Evolutionary conservation across 2,797 vertebrate genomes (phyloP).

Genomic region (Sebastolobus alascanus): DNA sequence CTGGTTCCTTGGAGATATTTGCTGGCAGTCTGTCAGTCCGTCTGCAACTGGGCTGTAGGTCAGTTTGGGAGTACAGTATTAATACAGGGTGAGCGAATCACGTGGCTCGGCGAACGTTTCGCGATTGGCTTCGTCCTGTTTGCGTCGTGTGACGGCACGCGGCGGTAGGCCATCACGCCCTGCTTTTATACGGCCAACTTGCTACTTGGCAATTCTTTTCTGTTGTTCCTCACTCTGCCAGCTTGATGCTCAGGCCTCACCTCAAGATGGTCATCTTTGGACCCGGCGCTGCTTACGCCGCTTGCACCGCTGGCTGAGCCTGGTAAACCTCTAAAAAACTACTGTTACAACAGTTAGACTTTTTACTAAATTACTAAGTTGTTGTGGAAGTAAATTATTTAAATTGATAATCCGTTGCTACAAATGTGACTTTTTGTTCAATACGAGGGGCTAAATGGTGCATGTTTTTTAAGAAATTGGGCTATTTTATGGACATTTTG

Average conservation of each 20-base stretch:
- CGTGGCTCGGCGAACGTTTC: slow-evolving; percentile 77
- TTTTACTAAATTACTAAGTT: not conserved
- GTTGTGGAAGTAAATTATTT: not conserved
- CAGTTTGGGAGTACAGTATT: slow-evolving; percentile 80
- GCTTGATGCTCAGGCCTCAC: slow-evolving; percentile 75
- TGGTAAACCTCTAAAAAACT: slow-evolving; percentile 77
- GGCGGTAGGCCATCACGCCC: slow-evolving; percentile 78
- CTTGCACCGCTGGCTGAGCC: slow-evolving; percentile 80
- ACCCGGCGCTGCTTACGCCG: slow-evolving; percentile 77
- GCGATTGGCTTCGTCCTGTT: slow-evolving; percentile 83
- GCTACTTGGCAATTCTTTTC: slow-evolving; percentile 71
- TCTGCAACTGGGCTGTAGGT: slow-evolving; percentile 72
- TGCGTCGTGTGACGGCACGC: slow-evolving; percentile 80
- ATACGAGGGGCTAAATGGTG: not conserved
- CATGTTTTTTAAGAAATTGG: not conserved
- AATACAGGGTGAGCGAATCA: slow-evolving; percentile 77
- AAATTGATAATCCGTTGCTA: not conserved
- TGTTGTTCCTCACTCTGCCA: slow-evolving; percentile 60
- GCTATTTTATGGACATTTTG: not conserved
- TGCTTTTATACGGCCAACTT: slow-evolving; percentile 81
- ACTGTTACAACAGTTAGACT: slow-evolving; percentile 19
- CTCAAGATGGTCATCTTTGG: slow-evolving; percentile 80
- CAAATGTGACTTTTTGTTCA: slow-evolving; percentile 12
- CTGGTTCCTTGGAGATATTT: slow-evolving; percentile 63
- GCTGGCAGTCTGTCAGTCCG: slow-evolving; percentile 68